phyloP scores from a whole-genome alignment of 2,797 vertebrate genomes.

The Telmatherina bonti region DNA sequence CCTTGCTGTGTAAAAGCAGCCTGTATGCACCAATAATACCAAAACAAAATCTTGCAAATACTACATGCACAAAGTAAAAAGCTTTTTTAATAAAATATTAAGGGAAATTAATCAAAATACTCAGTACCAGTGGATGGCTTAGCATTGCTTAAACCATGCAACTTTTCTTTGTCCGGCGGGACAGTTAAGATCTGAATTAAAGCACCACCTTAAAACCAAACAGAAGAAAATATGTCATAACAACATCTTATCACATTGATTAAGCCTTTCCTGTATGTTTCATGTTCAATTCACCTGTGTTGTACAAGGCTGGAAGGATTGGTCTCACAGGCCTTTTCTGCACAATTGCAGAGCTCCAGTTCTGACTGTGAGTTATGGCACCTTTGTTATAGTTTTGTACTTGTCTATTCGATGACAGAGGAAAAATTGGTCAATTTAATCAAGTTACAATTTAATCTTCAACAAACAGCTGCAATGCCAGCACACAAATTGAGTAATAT shows the following conservation, averaged over 20 bases:
- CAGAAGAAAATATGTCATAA: background rate
- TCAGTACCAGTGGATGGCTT: slow-evolving; percentile 57
- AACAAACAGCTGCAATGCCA: background rate
- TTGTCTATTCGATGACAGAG: slow-evolving; percentile 39
- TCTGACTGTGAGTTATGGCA: slow-evolving; percentile 20
- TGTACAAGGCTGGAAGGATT: slow-evolving; percentile 74
- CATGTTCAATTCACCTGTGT: slow-evolving; percentile 52
- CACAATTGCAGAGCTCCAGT: slow-evolving; percentile 11
- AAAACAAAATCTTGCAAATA: background rate
- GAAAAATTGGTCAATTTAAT: background rate
- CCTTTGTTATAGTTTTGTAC: slow-evolving; percentile 33
- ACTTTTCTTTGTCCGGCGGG: slow-evolving; percentile 62
- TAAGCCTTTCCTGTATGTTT: background rate
- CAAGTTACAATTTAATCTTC: background rate
- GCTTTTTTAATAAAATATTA: background rate
- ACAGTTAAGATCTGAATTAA: slow-evolving; percentile 74
- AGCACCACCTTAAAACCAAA: slow-evolving; percentile 60
- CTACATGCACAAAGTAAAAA: background rate
- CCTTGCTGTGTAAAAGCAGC: background rate
- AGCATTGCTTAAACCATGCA: slow-evolving; percentile 33
- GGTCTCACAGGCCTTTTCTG: slow-evolving; percentile 73
- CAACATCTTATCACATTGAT: background rate
- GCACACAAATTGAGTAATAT: background rate
- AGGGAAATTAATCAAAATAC: slow-evolving; percentile 1
- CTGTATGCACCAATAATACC: background rate